phyloP scores from a whole-genome alignment of 2,113 vertebrate species.

The Jaculus jaculus region DNA sequence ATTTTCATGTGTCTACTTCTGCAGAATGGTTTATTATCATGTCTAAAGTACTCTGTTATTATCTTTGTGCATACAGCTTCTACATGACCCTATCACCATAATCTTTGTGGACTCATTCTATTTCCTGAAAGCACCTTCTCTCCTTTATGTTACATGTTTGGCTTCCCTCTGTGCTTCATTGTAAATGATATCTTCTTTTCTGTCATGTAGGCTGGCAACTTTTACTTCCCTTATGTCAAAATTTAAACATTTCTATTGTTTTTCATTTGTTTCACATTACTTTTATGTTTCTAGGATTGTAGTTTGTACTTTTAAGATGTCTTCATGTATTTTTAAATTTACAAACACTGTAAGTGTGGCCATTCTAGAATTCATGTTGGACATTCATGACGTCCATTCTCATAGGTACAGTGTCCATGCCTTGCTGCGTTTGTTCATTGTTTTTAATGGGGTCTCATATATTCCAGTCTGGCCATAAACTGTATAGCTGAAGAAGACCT shows the following conservation, averaged over 20 bases:
- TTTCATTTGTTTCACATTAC: conserved; percentile 34
- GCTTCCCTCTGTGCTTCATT: not conserved
- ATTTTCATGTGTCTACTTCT: not conserved
- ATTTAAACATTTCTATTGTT: not conserved
- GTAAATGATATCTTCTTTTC: not conserved
- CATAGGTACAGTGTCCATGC: not conserved
- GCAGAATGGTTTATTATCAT: not conserved
- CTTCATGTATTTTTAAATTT: not conserved
- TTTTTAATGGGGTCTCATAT: not conserved
- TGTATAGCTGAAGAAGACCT: not conserved
- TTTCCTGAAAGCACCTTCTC: not conserved
- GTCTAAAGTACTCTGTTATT: not conserved
- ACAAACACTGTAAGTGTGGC: not conserved
- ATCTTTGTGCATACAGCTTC: not conserved
- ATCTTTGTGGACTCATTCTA: not conserved
- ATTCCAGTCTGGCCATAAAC: not conserved
- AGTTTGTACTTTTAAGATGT: not conserved
- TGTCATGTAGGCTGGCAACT: not conserved
- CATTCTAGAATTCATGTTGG: not conserved
- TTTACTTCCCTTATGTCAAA: not conserved
- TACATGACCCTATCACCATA: not conserved
- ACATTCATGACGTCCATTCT: not conserved
- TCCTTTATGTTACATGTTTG: not conserved
- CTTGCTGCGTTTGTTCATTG: not conserved
- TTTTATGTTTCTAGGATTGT: not conserved